These are phyloP conservation scores for Tridacna gigas DNA, from an alignment of 2,888 invertebrate species.

Conservation along the genomic window DNA sequence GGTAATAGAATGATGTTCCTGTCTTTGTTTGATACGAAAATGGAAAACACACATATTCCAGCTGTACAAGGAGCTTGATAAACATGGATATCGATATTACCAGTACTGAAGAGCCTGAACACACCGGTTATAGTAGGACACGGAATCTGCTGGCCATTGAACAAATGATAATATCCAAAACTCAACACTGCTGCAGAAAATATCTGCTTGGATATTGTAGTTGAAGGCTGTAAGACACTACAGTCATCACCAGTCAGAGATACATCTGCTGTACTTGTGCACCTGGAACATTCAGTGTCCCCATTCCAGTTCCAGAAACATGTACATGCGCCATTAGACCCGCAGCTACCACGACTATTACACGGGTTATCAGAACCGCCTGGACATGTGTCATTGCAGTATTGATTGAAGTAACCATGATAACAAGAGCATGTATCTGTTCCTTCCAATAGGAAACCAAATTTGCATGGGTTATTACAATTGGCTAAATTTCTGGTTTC, in stretches of 20 bases:
- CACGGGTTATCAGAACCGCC: slow-evolving; percentile 71
- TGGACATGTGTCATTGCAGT: slow-evolving; percentile 67
- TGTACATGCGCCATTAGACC: slow-evolving; percentile 60
- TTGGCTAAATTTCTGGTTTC: slow-evolving; percentile 47
- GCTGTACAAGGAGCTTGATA: slow-evolving; percentile 67
- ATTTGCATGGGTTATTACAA: slow-evolving; percentile 63
- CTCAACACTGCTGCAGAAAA: slow-evolving; percentile 65
- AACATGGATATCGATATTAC: slow-evolving; percentile 62
- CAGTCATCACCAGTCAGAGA: slow-evolving; percentile 68
- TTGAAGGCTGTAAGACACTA: slow-evolving; percentile 49
- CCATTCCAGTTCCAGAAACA: slow-evolving; percentile 75
- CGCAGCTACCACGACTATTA: slow-evolving; percentile 67
- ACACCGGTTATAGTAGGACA: slow-evolving; percentile 59
- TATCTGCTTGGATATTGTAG: slow-evolving; percentile 37
- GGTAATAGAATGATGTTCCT: no score
- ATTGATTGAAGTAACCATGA: slow-evolving; percentile 27
- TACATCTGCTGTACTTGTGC: slow-evolving; percentile 42
- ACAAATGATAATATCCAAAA: slow-evolving; percentile 68
- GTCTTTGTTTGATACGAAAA: slow-evolving; percentile 14
- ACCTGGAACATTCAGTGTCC: slow-evolving; percentile 58
- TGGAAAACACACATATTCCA: slow-evolving; percentile 69
- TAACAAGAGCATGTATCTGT: no score
- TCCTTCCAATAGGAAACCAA: slow-evolving; percentile 51
- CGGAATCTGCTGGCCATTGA: slow-evolving; percentile 65
- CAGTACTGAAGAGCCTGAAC: slow-evolving; percentile 53